A percentile compares a stretch with the other conserved stretches of the same genome.
Evolutionary conservation across 2,888 invertebrate species (phyloP).

Genomic region (Sinhomidia bicolor): DNA sequence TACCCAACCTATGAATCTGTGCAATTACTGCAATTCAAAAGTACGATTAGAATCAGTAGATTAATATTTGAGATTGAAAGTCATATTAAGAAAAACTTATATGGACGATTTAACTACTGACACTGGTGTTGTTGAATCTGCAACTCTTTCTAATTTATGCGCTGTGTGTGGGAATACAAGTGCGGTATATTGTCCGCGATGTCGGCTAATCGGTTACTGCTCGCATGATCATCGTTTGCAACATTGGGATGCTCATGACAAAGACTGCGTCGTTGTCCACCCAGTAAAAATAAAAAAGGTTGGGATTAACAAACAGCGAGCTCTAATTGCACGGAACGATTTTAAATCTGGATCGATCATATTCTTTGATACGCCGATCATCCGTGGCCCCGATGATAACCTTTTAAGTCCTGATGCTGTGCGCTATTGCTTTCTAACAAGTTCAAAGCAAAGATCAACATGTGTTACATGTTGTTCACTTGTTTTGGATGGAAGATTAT

Average conservation of each 20-base stretch:
- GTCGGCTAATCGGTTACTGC: conserved; percentile 63
- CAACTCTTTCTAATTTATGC: conserved; percentile 21
- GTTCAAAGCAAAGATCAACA: conserved; percentile 65
- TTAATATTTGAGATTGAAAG: too few relatives aligned
- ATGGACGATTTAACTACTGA: too few relatives aligned
- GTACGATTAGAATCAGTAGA: too few relatives aligned
- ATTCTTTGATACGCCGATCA: conserved; percentile 65
- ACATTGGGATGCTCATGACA: conserved; percentile 67
- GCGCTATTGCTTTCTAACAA: conserved; percentile 68
- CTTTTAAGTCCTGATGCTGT: conserved; percentile 66
- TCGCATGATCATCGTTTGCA: conserved; percentile 66
- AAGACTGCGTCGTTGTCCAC: conserved; percentile 64
- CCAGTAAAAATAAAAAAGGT: conserved; percentile 61
- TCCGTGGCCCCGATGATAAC: conserved; percentile 69
- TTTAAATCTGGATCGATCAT: conserved; percentile 64
- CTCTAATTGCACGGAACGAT: conserved; percentile 47
- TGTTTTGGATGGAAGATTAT: conserved; percentile 63
- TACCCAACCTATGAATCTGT: too few relatives aligned
- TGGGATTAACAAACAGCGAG: conserved; percentile 34
- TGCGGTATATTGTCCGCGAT: conserved; percentile 68
- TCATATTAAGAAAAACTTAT: too few relatives aligned
- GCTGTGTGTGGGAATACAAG: conserved; percentile 59
- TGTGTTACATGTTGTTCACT: conserved; percentile 66
- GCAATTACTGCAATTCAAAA: too few relatives aligned
- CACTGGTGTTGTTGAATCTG: not conserved